phyloP scores from a whole-genome alignment of 1,140 invertebrate species.

The Himalopsyche phryganea region DNA sequence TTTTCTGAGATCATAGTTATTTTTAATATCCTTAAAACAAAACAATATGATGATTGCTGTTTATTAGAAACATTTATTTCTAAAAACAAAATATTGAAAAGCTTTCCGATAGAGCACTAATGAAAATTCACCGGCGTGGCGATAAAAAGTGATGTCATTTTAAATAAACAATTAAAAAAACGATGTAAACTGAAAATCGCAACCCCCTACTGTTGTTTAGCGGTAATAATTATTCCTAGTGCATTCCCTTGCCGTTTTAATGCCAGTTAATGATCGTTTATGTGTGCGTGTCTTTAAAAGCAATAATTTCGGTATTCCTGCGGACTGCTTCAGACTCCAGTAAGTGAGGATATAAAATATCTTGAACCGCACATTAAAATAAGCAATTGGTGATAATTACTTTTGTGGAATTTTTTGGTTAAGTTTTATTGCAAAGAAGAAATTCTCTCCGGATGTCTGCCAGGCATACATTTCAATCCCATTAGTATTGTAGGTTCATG shows the following conservation, averaged over 20 bases:
- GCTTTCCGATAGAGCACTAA: no score
- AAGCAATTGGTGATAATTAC: conserved; percentile 6
- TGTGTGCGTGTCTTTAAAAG: conserved; percentile 8
- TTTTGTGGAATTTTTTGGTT: conserved; percentile 11
- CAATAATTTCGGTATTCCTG: conserved; percentile 14
- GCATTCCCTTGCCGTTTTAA: conserved; percentile 11
- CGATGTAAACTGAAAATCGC: not conserved
- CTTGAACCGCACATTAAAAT: not conserved
- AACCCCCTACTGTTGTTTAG: not conserved
- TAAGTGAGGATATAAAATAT: conserved; percentile 5
- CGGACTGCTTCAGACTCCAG: not conserved
- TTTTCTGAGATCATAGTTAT: no score
- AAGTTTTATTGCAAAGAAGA: not conserved
- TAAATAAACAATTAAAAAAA: no score
- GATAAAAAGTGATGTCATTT: no score
- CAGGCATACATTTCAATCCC: not conserved
- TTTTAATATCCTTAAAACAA: no score
- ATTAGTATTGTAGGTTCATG: not conserved
- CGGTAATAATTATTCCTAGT: conserved; percentile 1
- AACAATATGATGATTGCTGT: no score
- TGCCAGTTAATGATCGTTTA: conserved; percentile 10
- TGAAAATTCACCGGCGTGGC: no score
- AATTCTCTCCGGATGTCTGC: not conserved
- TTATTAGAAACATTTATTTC: no score
- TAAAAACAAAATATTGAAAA: no score